Evolutionary conservation across 2,113 vertebrate genomes (phyloP), one percentile per base, ranked within the genome.

Genomic region (Eudyptes chrysolophus): DNA sequence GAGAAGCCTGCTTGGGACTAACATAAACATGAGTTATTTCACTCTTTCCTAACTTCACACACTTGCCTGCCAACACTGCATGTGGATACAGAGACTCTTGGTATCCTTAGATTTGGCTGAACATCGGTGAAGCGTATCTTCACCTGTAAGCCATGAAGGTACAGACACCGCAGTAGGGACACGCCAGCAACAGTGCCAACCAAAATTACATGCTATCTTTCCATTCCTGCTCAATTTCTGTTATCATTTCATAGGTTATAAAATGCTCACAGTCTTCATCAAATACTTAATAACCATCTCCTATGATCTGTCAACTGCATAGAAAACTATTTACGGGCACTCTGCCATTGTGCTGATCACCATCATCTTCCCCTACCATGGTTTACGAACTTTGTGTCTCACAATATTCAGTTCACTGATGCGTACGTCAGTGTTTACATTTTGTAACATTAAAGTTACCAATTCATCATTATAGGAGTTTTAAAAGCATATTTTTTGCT

Each of bases 51-150:
- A 87, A n/a, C 57, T 71, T 62, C 20, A 61, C 20, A 26, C 22
- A 13, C 32, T 64, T 38, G 54, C 32, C 52, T 76, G 24, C 24
- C 70, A 88, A 40, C 18, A 38, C 26, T 21, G 17, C 65, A 58
- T 0, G 4, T 55, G 30, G 81, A 65, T 25, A 60, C 32, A 64
- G 26, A 40, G 20, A 38, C 22, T 46, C 27, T 7, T 24, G 16
- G 40, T 9, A 20, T 18, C 58, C 58, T 36, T 20, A 16, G 25
- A 51, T 34, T 0, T 21, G 49, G 27, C 16, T 15, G n/a, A 87
- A 29, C 29, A 52, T 0, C 1, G 1, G n/a, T 11, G 19, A 70
- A 46, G 22, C 3, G 1, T 15, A 36, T 10, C 48, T 58, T 40
- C 51, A 58, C 18, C 32, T 19, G 27, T 2, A 16, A 84, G 25